Percentiles rank a stretch among this genome's conserved stretches.
Evolutionary conservation across 2,113 vertebrate genomes (phyloP).

Genomic region (Lutjanus erythropterus): DNA sequence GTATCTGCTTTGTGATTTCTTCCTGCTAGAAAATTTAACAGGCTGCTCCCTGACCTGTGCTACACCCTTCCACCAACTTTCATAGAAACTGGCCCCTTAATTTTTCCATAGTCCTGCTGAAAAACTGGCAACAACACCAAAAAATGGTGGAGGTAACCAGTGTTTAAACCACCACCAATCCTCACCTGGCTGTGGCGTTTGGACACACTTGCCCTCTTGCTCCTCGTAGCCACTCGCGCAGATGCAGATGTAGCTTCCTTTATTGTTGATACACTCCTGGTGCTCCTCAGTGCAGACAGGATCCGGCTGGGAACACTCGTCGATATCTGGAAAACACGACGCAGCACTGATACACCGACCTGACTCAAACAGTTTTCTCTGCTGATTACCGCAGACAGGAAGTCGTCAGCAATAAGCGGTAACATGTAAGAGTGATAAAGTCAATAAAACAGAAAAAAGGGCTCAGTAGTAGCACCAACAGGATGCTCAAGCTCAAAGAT

Average conservation of each 20-base stretch:
- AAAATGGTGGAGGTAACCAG: too few species aligned
- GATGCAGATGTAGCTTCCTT: slow-evolving; percentile 88
- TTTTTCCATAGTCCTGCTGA: too few species aligned
- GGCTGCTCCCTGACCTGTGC: too few species aligned
- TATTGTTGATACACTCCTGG: slow-evolving; percentile 90
- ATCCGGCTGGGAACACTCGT: slow-evolving; percentile 88
- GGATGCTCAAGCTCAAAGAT: too few species aligned
- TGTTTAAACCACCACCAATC: neutral
- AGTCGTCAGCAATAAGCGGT: neutral
- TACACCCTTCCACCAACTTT: too few species aligned
- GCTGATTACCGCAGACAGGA: neutral
- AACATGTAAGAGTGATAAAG: neutral
- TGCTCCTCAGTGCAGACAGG: slow-evolving; percentile 80
- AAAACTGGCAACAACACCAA: too few species aligned
- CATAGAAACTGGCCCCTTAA: too few species aligned
- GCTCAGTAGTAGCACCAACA: too few species aligned
- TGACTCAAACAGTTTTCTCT: neutral
- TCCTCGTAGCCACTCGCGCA: slow-evolving; percentile 88
- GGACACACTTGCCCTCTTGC: slow-evolving; percentile 86
- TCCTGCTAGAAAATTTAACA: too few species aligned
- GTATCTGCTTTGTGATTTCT: too few species aligned
- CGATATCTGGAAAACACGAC: slow-evolving; percentile 82
- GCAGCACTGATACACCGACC: neutral
- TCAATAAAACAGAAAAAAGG: too few species aligned
- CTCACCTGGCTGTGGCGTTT: slow-evolving; percentile 76